These are phyloP conservation scores for Spilarctia lutea DNA, from an alignment of 2,888 invertebrate genomes.

Conservation along the genomic window DNA sequence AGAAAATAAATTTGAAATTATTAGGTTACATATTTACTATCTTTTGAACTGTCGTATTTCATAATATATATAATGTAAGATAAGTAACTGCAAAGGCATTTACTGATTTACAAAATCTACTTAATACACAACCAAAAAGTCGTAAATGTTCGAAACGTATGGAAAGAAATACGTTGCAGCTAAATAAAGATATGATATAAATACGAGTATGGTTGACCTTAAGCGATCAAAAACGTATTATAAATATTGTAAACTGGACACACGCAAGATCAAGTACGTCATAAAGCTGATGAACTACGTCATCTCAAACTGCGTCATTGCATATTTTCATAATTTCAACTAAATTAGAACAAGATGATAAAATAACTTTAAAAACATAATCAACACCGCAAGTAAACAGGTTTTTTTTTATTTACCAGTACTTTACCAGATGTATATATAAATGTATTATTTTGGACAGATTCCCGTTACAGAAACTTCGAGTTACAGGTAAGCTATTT, in stretches of 20 bases:
- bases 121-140: neutral
- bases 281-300: neutral
- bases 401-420: conserved; percentile 25
- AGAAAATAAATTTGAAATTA: no score
- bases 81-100: neutral
- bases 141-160: neutral
- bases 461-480: neutral
- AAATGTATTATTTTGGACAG: neutral
- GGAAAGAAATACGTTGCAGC: neutral
- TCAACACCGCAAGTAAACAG: conserved; percentile 30
- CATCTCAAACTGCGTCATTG: conserved; percentile 1
- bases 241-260: neutral
- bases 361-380: conserved; percentile 36
- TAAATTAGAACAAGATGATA: conserved; percentile 2
- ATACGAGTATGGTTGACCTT: neutral
- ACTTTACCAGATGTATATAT: neutral
- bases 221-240: neutral
- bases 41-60: no score
- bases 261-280: neutral
- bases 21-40: no score
- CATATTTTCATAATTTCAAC: conserved; percentile 8
- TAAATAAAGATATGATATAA: neutral
- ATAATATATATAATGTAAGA: no score
- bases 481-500: neutral
- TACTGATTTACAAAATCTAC: no score